Percentiles rank a stretch among this genome's conserved stretches.
Evolutionary conservation across 2,797 vertebrate genomes (phyloP).

Genomic region (Rhyacichthys aspro): DNA sequence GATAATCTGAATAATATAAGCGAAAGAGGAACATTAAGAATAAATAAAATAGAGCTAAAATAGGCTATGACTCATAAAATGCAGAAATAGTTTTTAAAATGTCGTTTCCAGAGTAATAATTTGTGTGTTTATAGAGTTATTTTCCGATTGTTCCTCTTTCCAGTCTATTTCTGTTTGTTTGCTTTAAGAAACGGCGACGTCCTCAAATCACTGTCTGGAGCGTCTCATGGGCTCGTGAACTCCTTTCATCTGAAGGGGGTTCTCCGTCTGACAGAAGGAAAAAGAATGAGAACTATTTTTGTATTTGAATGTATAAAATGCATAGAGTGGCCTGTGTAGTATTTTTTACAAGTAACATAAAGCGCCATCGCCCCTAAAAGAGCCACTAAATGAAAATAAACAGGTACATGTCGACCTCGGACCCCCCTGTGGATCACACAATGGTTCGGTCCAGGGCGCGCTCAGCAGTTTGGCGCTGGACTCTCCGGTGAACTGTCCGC

Average conservation of each 20-base stretch:
- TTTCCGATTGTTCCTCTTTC: not conserved
- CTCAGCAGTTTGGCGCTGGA: slow-evolving; percentile 79
- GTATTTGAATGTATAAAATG: not conserved
- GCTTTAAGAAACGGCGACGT: not conserved
- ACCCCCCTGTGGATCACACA: slow-evolving; percentile 16
- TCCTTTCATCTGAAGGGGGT: not conserved
- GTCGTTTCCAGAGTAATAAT: not conserved
- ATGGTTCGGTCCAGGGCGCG: slow-evolving; percentile 66
- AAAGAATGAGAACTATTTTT: not conserved
- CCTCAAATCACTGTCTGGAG: slow-evolving; percentile 7
- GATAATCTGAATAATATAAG: too few relatives aligned
- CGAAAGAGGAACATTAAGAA: too few relatives aligned
- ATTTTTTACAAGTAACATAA: not conserved
- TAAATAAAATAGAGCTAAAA: too few relatives aligned
- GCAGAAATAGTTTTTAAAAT: too few relatives aligned
- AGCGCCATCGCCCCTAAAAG: too few relatives aligned
- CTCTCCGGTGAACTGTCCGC: too few relatives aligned
- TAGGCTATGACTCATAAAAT: too few relatives aligned
- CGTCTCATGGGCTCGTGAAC: not conserved
- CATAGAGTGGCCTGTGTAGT: too few relatives aligned
- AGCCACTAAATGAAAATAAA: not conserved
- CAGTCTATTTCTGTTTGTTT: not conserved
- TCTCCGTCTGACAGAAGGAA: too few relatives aligned
- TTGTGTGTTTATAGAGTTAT: not conserved
- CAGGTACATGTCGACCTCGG: not conserved